Conservation (phyloP, 1,140 invertebrate genomes). For the Geopemphigus sp. region DNA sequence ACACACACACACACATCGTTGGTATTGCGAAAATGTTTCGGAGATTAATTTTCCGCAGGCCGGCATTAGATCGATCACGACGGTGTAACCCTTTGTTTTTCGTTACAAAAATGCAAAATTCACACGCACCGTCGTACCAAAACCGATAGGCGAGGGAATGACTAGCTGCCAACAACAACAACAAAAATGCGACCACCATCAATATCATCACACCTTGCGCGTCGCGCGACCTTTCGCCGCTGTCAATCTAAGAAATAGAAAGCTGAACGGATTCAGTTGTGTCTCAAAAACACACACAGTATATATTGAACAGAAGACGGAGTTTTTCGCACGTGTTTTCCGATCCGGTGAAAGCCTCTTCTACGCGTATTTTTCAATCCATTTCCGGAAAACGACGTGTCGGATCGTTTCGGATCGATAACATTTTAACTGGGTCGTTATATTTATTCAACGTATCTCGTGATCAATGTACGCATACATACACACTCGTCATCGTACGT, state of each 20-base stretch:
- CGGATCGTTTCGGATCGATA: too few relatives aligned
- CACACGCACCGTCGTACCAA: background rate
- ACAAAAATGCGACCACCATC: background rate
- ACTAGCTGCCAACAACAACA: background rate
- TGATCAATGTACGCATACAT: too few relatives aligned
- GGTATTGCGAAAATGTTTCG: background rate
- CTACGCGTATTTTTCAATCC: too few relatives aligned
- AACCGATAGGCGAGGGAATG: background rate
- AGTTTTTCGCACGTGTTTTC: slow-evolving; percentile 34
- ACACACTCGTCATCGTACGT: too few relatives aligned
- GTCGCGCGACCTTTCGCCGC: background rate
- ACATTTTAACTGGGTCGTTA: too few relatives aligned
- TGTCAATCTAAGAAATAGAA: slow-evolving; percentile 24
- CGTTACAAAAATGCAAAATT: too few relatives aligned
- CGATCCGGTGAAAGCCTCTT: slow-evolving; percentile 35
- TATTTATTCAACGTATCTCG: too few relatives aligned
- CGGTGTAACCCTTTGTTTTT: too few relatives aligned
- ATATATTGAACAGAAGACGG: background rate
- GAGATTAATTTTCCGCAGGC: background rate
- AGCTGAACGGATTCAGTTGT: slow-evolving; percentile 23
- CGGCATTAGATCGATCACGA: background rate
- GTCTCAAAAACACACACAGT: background rate
- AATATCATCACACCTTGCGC: background rate
- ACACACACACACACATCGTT: too few relatives aligned
- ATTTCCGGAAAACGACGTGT: background rate